Base-by-base conservation (phyloP, 2,797 vertebrate species). In the Momotus momota region DNA sequence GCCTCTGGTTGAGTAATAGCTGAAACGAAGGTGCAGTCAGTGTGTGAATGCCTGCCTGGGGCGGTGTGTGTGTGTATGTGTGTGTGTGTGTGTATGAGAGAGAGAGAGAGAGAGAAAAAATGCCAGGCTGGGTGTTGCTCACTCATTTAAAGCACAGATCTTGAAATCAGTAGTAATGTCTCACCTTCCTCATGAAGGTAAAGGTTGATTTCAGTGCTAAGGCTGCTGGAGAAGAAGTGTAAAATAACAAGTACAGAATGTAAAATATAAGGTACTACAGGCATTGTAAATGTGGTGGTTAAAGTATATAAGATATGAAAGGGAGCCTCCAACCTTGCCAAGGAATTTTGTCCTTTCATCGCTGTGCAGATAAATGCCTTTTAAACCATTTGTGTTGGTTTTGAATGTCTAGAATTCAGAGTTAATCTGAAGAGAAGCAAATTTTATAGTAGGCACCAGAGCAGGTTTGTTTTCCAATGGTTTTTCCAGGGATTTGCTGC, bases 371-470 rank as follows among this genome's bases (percentile, higher is more conserved):
- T 95, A 85, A 96, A 95, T 72, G 66, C 72, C 91, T 96, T 94
- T 96, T 93, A 96, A 94, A 96, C 78, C 21, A 46, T 86, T 89
- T 0, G 0, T 7, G 8, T 52, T 80, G 49, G 73, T 93, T 96
- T 95, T 93, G 88, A 94, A 95, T 80, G 84, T 95, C 87, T 94
- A 95, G 88, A 93, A 94, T 91, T 95, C 78, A 93, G 95, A 97
- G 85, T 88, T 90, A 94, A 91, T 91, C 94, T 89, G 81, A 85
- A 90, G 83, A 97, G 73, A 93, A 94, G 81, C 67, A 57, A 85
- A 84, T 95, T 96, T 97, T 96, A 96, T 95, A 93, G 89, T 73
- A 93, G 92, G 88, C 92, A 91, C 81, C 79, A 81, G 82, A 94
- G 95, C 82, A 91, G 82, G 54, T 86, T 96, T 93, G 69, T 84